Base-by-base conservation (phyloP, 2,797 vertebrate genomes). In the Percopsis omiscomaycus region DNA sequence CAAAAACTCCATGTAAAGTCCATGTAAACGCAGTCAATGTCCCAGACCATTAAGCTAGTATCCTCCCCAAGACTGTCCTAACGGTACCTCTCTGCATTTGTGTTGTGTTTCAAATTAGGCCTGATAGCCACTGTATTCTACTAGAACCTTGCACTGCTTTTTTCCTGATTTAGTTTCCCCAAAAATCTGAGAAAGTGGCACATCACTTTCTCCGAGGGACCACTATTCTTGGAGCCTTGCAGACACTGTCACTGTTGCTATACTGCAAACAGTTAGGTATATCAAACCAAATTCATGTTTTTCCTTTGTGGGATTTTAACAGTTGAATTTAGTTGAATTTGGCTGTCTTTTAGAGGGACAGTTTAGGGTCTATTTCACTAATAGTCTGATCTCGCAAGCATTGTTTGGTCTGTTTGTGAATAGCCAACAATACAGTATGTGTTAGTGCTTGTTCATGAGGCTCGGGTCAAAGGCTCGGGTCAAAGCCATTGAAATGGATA, bases 121-220 rank as follows among this genome's bases (percentile, higher is more conserved):
- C 32, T 37, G 32, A 37, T 37, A 37, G 32, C 32, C 32, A 37
- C 32, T 5, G 32, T 37, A 37, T 37, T 37, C 32, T 37, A 37
- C 32, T 37, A n/a, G 32, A 5, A 37, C 8, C 32, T 5, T 37
- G 30, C 30, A 32, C 45, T 32, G 59, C 55, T 29, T 70, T 64
- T 72, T 81, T n/a, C n/a, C n/a, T n/a, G n/a, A 73, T 82, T 66
- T 66, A 63, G 55, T 77, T 78, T 79, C 68, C 75, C 69, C 61
- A 68, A 76, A 81, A 84, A 71, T n/a, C n/a, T n/a, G n/a, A 71
- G 73, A 80, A 90, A 85, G 66, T 88, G 75, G 83, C 80, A 83
- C 81, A 84, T 72, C 66, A 12, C 55, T 80, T 64, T 75, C 79
- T 88, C 77, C 14, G 65, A 79, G 76, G 79, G 64, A 81, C 30